A percentile compares a stretch with the other conserved stretches of the same genome.
Evolutionary conservation across 2,888 invertebrate species (phyloP).

Genomic region (Chrysolina haemoptera): DNA sequence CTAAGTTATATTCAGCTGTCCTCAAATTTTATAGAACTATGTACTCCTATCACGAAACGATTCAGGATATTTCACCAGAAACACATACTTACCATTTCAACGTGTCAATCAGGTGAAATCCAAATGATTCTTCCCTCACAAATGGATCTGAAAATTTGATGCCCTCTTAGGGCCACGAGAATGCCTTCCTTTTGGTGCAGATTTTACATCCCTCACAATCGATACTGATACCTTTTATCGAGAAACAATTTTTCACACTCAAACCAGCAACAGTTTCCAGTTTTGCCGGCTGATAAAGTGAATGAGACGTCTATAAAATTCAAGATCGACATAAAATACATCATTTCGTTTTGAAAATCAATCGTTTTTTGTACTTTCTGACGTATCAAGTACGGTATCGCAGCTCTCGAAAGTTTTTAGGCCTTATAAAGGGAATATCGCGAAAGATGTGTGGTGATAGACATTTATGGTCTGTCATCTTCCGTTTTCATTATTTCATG

Average conservation of each 20-base stretch:
- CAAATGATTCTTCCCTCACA: constrained; percentile 6
- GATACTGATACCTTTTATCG: constrained; percentile 13
- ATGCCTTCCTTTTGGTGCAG: constrained; percentile 2
- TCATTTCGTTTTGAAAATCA: constrained; percentile 38
- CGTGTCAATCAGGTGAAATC: background rate
- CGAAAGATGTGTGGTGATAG: background rate
- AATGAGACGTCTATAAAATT: constrained; percentile 44
- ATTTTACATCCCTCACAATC: constrained; percentile 10
- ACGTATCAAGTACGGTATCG: constrained; percentile 30
- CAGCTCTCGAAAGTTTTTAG: background rate
- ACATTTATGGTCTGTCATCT: background rate
- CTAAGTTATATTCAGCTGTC: too few species aligned
- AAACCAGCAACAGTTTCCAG: constrained; percentile 44
- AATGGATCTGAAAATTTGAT: constrained; percentile 1
- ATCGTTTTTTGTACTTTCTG: constrained; percentile 29
- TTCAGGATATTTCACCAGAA: background rate
- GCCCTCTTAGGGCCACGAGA: background rate
- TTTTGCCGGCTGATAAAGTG: constrained; percentile 45
- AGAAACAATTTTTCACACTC: constrained; percentile 36
- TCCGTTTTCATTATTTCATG: background rate
- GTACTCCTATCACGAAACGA: background rate
- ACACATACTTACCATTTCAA: background rate
- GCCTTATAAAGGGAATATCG: background rate
- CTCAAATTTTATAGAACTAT: too few species aligned
- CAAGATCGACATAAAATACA: constrained; percentile 42